Percentiles rank a stretch among this genome's conserved stretches.
phyloP scores from a whole-genome alignment of 2,888 invertebrate genomes.

The Heliconius erato region DNA sequence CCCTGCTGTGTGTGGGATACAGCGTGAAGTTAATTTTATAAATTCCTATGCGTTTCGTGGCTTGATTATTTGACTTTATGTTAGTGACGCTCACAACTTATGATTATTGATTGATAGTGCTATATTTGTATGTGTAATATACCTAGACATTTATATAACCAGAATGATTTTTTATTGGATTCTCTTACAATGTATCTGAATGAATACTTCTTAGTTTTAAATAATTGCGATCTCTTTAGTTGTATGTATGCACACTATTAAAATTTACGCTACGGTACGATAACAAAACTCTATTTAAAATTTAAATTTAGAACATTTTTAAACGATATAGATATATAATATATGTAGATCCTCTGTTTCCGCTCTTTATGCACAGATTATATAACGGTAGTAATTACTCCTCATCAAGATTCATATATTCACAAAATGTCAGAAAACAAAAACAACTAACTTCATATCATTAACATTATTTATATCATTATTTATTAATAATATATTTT shows the following conservation, averaged over 20 bases:
- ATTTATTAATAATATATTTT: neutral
- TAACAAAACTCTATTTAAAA: neutral
- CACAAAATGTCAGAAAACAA: neutral
- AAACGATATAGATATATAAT: neutral
- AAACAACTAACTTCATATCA: neutral
- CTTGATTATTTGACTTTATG: neutral
- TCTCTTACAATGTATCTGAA: neutral
- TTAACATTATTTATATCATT: neutral
- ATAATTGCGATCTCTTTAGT: neutral
- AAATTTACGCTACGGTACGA: neutral
- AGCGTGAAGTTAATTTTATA: no score
- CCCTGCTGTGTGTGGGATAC: no score
- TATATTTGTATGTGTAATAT: neutral
- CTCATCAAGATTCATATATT: neutral
- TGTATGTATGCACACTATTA: no score
- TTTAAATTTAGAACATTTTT: no score
- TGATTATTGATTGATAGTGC: neutral
- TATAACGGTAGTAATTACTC: neutral
- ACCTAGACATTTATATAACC: no score
- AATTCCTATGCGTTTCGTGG: no score
- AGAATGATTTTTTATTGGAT: neutral
- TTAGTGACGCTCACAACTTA: neutral
- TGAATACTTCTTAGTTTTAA: neutral
- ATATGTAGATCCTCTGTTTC: neutral
- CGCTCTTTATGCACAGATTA: no score